Evolutionary conservation across 2,113 vertebrate genomes (phyloP).

Genomic region (Crotalus horridus): DNA sequence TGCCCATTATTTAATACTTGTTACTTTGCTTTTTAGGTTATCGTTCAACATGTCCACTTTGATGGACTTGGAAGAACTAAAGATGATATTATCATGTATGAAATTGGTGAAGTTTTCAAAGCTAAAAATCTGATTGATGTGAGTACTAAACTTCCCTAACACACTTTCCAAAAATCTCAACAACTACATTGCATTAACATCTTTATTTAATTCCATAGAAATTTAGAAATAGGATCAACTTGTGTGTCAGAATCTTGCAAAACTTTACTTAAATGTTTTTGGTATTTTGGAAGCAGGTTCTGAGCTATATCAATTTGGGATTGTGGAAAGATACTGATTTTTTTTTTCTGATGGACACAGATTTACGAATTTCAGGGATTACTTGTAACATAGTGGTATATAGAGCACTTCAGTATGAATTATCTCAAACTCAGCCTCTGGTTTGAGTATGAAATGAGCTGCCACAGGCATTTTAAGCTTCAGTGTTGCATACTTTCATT

Average conservation of each 20-base stretch:
- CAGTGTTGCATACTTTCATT: neutral
- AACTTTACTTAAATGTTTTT: neutral
- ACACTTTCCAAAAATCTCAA: neutral
- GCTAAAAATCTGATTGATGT: constrained; percentile 94
- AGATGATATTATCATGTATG: constrained; percentile 90
- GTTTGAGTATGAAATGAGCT: neutral
- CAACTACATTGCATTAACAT: neutral
- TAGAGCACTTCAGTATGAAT: neutral
- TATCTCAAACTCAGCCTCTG: neutral
- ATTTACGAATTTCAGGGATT: neutral
- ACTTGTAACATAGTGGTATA: neutral
- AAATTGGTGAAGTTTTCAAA: constrained; percentile 89
- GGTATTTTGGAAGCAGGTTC: neutral
- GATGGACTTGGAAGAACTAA: constrained; percentile 92
- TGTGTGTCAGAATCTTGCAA: neutral
- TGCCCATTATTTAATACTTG: neutral
- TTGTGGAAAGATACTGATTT: neutral
- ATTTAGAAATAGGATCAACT: neutral
- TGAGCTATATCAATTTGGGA: neutral
- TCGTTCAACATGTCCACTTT: constrained; percentile 91
- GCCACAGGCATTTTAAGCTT: neutral
- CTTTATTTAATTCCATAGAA: neutral
- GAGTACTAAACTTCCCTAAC: constrained; percentile 47
- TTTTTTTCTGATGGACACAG: accelerated
- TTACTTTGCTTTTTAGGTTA: constrained; percentile 71